phyloP scores from a whole-genome alignment of 1,140 invertebrate species.

The Branchinecta lynchi region DNA sequence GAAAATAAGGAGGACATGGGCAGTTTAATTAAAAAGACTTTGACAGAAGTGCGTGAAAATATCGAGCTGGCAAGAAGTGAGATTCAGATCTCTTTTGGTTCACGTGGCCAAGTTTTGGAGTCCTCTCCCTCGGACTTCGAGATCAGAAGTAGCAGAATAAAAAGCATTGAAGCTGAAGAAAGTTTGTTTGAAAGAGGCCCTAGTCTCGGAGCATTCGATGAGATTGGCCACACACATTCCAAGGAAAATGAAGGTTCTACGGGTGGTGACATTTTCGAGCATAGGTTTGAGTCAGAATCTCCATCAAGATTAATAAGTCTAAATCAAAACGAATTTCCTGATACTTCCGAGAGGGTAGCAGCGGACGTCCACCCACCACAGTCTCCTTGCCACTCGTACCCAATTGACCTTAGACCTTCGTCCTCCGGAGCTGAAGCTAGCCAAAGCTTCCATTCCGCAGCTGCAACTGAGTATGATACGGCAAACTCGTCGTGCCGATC shows the following conservation, averaged over 20 bases:
- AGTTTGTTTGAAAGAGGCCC: too few species aligned
- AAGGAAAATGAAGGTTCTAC: too few species aligned
- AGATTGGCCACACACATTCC: too few species aligned
- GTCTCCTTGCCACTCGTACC: background rate
- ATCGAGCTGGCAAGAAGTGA: slow-evolving; percentile 45
- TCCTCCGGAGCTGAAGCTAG: slow-evolving; percentile 22
- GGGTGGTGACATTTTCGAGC: too few species aligned
- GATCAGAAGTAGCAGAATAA: slow-evolving; percentile 33
- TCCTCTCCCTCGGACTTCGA: slow-evolving; percentile 55
- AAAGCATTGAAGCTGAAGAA: too few species aligned
- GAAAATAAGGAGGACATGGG: slow-evolving; percentile 12
- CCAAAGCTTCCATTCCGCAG: slow-evolving; percentile 20
- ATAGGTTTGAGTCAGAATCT: too few species aligned
- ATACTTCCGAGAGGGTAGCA: too few species aligned
- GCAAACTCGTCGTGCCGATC: slow-evolving; percentile 60
- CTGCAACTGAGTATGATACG: slow-evolving; percentile 74
- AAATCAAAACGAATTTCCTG: too few species aligned
- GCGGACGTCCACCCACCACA: too few species aligned
- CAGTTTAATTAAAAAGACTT: slow-evolving; percentile 36
- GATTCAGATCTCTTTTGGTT: slow-evolving; percentile 40
- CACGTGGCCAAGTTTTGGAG: slow-evolving; percentile 33
- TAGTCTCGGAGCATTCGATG: too few species aligned
- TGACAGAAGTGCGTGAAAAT: slow-evolving; percentile 50
- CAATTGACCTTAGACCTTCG: background rate
- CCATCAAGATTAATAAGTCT: too few species aligned